These are phyloP conservation scores for Procambarus clarkii DNA, from an alignment of 1,140 invertebrate species.

Conservation along the genomic window DNA sequence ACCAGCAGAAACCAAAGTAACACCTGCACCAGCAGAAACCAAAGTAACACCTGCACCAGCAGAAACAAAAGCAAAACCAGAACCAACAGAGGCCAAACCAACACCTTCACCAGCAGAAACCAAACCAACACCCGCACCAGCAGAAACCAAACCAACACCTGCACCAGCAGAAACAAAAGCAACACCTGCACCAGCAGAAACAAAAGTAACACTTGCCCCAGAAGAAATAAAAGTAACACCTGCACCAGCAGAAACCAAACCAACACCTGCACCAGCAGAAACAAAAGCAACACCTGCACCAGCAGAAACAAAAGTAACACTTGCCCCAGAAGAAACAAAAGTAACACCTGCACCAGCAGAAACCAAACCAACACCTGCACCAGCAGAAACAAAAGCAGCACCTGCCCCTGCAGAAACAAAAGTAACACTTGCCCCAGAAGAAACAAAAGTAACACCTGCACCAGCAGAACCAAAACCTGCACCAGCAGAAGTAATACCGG, in stretches of 20 bases:
- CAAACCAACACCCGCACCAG: too few species aligned
- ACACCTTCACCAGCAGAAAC: too few species aligned
- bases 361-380: not conserved
- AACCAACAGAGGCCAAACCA: too few species aligned
- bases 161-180: conserved; percentile 29
- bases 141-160: too few species aligned
- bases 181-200: conserved; percentile 16
- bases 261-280: conserved; percentile 10
- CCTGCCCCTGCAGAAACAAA: not conserved
- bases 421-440: not conserved
- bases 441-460: conserved; percentile 11
- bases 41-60: too few species aligned
- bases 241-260: conserved; percentile 29
- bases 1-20: too few species aligned
- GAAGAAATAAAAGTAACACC: not conserved
- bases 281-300: conserved; percentile 35
- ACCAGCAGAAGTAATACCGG: conserved; percentile 59
- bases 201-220: conserved; percentile 21
- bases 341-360: not conserved
- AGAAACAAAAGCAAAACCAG: too few species aligned
- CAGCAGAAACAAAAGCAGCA: not conserved
- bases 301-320: conserved; percentile 19
- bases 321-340: not conserved
- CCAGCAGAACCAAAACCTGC: conserved; percentile 30
- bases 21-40: too few species aligned